Evolutionary conservation across 2,113 vertebrate genomes (phyloP), one percentile per base, ranked within the genome.

Genomic region (Melanerpes formicivorus): DNA sequence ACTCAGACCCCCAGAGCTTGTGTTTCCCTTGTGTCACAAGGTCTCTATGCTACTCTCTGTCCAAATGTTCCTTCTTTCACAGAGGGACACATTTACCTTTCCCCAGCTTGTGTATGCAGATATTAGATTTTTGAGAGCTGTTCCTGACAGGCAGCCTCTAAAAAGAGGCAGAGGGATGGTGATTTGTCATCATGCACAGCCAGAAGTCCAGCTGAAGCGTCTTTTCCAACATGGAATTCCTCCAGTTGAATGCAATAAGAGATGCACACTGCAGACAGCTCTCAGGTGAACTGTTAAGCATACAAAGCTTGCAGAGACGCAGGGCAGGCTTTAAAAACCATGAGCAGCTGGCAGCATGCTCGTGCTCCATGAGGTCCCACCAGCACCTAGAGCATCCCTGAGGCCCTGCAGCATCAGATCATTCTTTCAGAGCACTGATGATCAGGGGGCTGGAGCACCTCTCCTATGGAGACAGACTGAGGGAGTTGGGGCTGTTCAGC

Each of bases 341-440:
- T 37, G 34, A 29, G 59, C 48, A 72, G 16, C 1, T 11, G 54
- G 19, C 70, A 69, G 74, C 58, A 19, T 72, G 44, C 81, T 62
- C 0, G 0, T 19, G 10, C 72, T 59, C 70, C 30, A 2, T 17
- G 23, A 42, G 56, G 52, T 60, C 42, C 6, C 30, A 27, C 29
- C 54, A 58, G 87, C 72, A 55, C 18, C 62, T 55, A 17, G 34
- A 59, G 64, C 37, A 56, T 48, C 65, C 58, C 40, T 4, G 29
- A 17, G 60, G 26, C 14, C 29, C 18, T 55, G 32, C 27, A 32
- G 2, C 59, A 50, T 32, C 56, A 64, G 19, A 2, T 8, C 27
- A 16, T 80, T 52, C 69, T 80, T 37, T 70, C 44, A n/a, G 14
- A 60, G 62, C n/a, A 3, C 29, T 18, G 30, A 12, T 13, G 1